These are phyloP conservation scores for Pelvicachromis taeniatus DNA, from an alignment of 2,113 vertebrate genomes.

Conservation along the genomic window DNA sequence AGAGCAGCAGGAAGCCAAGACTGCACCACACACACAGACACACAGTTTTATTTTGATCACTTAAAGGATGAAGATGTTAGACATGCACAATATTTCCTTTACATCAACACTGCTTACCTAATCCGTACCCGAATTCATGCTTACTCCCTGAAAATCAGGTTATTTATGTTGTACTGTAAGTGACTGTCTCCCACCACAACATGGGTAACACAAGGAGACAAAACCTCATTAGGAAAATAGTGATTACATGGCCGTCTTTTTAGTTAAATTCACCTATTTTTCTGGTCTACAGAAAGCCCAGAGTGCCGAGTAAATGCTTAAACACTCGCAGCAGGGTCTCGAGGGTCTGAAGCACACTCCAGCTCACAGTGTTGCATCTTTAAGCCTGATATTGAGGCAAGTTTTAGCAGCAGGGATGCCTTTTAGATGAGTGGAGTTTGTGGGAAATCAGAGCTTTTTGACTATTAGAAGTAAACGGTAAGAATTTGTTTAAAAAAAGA, in stretches of 20 bases:
- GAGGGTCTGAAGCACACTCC: not conserved
- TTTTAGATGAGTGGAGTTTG: not conserved
- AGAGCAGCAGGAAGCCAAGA: not conserved
- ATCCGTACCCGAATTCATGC: not conserved
- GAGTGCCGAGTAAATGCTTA: not conserved
- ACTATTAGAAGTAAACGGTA: not conserved
- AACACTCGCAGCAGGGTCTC: not conserved
- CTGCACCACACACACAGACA: not conserved
- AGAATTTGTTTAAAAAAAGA: not conserved
- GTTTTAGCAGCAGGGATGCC: not conserved
- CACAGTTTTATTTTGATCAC: not conserved
- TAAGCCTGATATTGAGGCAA: not conserved
- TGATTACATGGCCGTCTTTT: not conserved
- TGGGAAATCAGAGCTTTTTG: not conserved
- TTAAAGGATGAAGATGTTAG: not conserved
- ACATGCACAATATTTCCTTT: not conserved
- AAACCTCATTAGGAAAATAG: not conserved
- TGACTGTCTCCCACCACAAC: not conserved
- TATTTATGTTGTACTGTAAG: not conserved
- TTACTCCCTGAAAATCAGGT: not conserved
- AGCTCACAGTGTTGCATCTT: not conserved
- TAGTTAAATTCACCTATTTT: not conserved
- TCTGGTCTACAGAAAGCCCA: not conserved
- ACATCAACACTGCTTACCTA: not conserved
- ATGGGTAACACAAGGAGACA: not conserved